phyloP scores from a whole-genome alignment of 2,888 invertebrate genomes.

The Troilus luridus region DNA sequence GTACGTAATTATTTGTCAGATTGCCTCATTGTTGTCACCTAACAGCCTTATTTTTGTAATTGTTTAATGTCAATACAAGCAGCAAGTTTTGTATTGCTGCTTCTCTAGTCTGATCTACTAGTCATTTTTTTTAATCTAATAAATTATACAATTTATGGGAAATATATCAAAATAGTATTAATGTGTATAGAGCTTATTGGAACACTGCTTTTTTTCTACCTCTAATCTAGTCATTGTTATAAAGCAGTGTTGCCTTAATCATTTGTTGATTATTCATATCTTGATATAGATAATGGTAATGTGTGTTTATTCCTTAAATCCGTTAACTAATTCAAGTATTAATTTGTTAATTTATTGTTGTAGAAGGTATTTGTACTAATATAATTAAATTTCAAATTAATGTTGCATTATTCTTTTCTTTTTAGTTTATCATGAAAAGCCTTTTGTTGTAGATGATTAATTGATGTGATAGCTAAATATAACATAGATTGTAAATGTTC shows the following conservation, averaged over 20 bases:
- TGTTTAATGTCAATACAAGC: background rate
- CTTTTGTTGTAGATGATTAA: background rate
- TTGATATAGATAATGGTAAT: background rate
- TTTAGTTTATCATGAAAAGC: background rate
- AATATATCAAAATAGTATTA: conserved; percentile 11
- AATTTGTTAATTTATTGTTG: background rate
- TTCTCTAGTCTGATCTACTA: conserved; percentile 11
- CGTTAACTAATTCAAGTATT: background rate
- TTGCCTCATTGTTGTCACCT: background rate
- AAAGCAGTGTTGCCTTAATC: conserved; percentile 32
- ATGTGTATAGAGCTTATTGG: conserved; percentile 37
- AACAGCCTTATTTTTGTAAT: background rate
- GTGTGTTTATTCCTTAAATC: conserved; percentile 7
- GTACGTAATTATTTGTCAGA: background rate
- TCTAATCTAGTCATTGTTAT: conserved; percentile 32
- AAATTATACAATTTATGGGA: background rate
- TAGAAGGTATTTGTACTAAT: background rate
- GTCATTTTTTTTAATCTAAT: background rate
- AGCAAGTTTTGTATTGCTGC: background rate
- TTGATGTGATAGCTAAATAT: background rate
- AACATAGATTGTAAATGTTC: background rate
- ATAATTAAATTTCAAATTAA: background rate
- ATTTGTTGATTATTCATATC: conserved; percentile 4
- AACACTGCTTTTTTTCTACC: conserved; percentile 32
- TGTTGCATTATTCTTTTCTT: background rate